Base-by-base conservation (phyloP, 2,888 invertebrate species). In the Deroplatys truncata region DNA sequence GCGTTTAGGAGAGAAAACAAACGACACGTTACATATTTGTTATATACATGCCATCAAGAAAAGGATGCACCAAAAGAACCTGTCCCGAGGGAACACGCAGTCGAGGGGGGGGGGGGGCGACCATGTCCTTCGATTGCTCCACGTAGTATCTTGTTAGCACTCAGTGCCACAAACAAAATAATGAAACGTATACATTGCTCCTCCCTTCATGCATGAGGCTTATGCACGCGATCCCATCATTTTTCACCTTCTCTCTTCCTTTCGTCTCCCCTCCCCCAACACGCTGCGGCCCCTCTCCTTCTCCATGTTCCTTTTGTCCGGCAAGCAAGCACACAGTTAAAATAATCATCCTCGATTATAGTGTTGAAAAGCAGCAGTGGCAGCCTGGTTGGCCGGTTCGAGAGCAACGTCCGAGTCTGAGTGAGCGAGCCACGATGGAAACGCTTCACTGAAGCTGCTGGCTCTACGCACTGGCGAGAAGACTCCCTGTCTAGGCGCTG, bases 301-400 rank as follows among this genome's bases (percentile, higher is more conserved):
- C 49, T 31, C 88, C 5, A n/a, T 87, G 35, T 28, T 87, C 83
- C 87, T 87, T 88, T 85, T 85, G 85, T 84, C 88, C 88, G 49
- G 82, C 85, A 88, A 84, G 35, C 88, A 85, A 82, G 89, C 85
- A 82, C 85, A 85, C 88, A 87, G 89, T 89, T 87, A 87, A 86
- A 87, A 87, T 87, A 87, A 87, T 87, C 87, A 87, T 87, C 87
- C 89, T 89, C 89, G 86, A 89, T 89, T 89, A 89, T 86, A 89
- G 89, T 86, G 89, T 89, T 89, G 89, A 89, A 89, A 89, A 86
- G 89, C 89, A 87, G 87, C 87, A 83, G 87, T 87, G 87, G 87
- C 87, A 82, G 87, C 82, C 87, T 29, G 56, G 86, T 72, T 43
- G 72, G 86, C 28, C 82, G 28, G 83, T 87, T 31, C 83, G 87